A percentile compares a stretch with the other conserved stretches of the same genome.
These are phyloP conservation scores for Chrysomela aeneicollis DNA, from an alignment of 2,888 invertebrate species.

Conservation along the genomic window DNA sequence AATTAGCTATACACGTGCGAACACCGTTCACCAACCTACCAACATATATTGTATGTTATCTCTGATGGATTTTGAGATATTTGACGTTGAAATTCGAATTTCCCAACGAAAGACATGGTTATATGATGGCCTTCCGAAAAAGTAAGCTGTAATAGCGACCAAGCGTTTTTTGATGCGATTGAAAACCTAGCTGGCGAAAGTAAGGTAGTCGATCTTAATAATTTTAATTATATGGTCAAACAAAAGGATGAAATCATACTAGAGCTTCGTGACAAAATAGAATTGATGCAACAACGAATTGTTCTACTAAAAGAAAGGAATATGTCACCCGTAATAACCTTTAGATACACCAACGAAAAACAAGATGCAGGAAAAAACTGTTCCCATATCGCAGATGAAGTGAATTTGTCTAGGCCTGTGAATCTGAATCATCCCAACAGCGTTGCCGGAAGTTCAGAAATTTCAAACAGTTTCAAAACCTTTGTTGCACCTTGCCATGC, in stretches of 20 bases:
- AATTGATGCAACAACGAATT: conserved; percentile 6
- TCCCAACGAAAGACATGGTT: not conserved
- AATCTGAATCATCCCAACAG: not conserved
- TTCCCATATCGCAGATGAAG: not conserved
- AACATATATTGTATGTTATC: too few species aligned
- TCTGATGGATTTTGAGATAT: too few species aligned
- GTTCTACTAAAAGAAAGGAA: not conserved
- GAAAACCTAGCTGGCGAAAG: conserved; percentile 8
- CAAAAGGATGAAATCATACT: not conserved
- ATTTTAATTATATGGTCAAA: conserved; percentile 10
- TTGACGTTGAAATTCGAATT: too few species aligned
- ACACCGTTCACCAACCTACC: too few species aligned
- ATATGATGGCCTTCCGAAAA: not conserved
- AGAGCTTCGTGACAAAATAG: conserved; percentile 7
- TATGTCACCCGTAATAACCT: not conserved
- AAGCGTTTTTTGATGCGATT: too few species aligned
- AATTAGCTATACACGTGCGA: too few species aligned
- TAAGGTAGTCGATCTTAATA: conserved; percentile 14
- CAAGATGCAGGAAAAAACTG: not conserved
- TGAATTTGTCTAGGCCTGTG: not conserved
- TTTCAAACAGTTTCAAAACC: not conserved
- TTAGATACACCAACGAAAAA: not conserved
- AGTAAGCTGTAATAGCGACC: not conserved
- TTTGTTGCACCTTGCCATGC: not conserved
- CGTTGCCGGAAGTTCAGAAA: not conserved